Conservation (phyloP, 1,140 invertebrate species). For the Metopolophium dirhodum region DNA sequence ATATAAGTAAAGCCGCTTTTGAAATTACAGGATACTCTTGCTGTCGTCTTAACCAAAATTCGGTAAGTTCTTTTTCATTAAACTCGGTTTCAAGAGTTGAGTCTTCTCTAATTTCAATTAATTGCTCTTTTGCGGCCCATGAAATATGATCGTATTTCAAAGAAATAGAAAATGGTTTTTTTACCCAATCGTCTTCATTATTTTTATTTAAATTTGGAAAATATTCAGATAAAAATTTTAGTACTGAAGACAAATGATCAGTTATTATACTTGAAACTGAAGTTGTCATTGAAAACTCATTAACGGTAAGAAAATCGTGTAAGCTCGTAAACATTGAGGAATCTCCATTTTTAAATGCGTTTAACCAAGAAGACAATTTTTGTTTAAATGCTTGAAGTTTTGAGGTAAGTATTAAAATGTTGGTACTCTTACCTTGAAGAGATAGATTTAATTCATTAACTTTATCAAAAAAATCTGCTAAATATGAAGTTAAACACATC, state of each 20-base stretch:
- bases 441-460: background rate
- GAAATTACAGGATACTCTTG: background rate
- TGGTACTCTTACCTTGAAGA: background rate
- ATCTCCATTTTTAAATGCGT: background rate
- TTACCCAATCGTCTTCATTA: background rate
- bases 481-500: background rate
- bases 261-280: background rate
- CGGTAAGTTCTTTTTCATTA: background rate
- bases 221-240: background rate
- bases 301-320: background rate
- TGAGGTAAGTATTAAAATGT: background rate
- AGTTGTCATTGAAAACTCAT: background rate
- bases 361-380: background rate
- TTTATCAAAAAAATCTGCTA: background rate
- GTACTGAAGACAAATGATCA: background rate
- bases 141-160: background rate
- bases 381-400: background rate
- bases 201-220: slow-evolving; percentile 21
- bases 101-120: slow-evolving; percentile 10
- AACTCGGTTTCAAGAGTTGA: background rate
- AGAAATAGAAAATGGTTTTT: slow-evolving; percentile 4
- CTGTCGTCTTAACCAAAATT: background rate
- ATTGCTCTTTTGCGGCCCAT: background rate
- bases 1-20: background rate
- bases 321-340: background rate